Evolutionary conservation across 2,888 invertebrate species (phyloP).

Genomic region (Caenorhabditis macrosperma): DNA sequence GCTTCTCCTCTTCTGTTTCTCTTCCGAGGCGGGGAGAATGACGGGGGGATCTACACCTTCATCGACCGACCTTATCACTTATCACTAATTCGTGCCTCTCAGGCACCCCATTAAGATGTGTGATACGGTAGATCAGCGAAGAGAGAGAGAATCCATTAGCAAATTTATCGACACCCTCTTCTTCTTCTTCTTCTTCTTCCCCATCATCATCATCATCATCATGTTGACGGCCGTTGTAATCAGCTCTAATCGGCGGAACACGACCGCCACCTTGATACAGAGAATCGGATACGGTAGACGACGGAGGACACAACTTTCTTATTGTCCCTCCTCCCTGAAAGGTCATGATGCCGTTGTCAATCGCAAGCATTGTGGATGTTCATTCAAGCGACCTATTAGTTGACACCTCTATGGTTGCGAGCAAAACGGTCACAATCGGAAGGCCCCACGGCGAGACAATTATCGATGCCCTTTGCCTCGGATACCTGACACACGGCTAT

Average conservation of each 20-base stretch:
- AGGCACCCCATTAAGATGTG: constrained; percentile 38
- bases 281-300: neutral
- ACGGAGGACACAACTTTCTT: constrained; percentile 7
- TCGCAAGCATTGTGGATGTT: constrained; percentile 32
- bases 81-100: constrained; percentile 46
- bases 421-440: constrained; percentile 35
- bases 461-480: constrained; percentile 46
- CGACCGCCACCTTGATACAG: constrained; percentile 28
- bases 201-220: neutral
- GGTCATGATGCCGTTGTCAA: neutral
- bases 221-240: constrained; percentile 12
- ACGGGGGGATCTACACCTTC: constrained; percentile 26
- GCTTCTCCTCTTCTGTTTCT: constrained; percentile 7
- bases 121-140: constrained; percentile 43
- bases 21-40: too few species aligned
- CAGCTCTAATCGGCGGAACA: constrained; percentile 35
- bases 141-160: constrained; percentile 47
- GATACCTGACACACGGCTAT: constrained; percentile 54
- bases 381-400: constrained; percentile 46
- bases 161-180: constrained; percentile 51
- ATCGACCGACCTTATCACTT: constrained; percentile 19
- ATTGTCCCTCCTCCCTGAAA: neutral
- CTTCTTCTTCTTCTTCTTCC: constrained; percentile 8
- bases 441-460: constrained; percentile 16
- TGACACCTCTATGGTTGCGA: constrained; percentile 36